Base-by-base conservation (phyloP, 2,113 vertebrate genomes). In the Ahaetulla prasina region DNA sequence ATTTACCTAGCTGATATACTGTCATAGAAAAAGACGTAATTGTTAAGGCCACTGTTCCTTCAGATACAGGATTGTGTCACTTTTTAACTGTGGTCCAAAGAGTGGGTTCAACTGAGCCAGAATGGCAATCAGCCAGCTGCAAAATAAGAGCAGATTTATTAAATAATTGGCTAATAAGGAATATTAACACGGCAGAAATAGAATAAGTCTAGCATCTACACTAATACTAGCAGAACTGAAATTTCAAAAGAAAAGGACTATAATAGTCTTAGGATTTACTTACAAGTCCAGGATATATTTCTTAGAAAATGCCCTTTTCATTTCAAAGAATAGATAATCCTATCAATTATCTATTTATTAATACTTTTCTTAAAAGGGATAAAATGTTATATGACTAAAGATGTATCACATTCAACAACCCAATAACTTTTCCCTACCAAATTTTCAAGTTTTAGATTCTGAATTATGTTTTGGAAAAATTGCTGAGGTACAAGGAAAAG, bases 91-190 rank as follows among this genome's bases (percentile, higher is more conserved):
- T 0, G 99, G 99, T 94, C 99, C 99, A 97, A 99, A 98, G 35
- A 99, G 98, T 4, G 99, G 99, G 97, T 99, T 99, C 92, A 99
- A 97, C 27, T 99, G 99, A 95, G 99, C 97, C 95, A 99, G 98
- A 95, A 99, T 99, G 18, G 99, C 99, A 96, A 99, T 99, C 96
- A 99, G 97, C 99, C 99, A 99, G 96, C 99, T 99, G 96, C 91
- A 97, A 96, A 94, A 96, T 30, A 96, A 92, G 74, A 93, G 96
- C 45, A 96, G 49, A 90, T 90, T 80, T 20, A 89, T 93, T 63
- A 95, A 93, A 87, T 85, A 52, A 60, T 80, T 74, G 60, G 47
- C 16, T 88, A 92, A 39, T 91, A 94, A 52, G 50, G 45, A 57
- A 45, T 90, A 80, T 50, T 52, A 55, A 25, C 25, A 3, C 8